Evolutionary conservation across 2,888 invertebrate species (phyloP).

Genomic region (Automeris io): DNA sequence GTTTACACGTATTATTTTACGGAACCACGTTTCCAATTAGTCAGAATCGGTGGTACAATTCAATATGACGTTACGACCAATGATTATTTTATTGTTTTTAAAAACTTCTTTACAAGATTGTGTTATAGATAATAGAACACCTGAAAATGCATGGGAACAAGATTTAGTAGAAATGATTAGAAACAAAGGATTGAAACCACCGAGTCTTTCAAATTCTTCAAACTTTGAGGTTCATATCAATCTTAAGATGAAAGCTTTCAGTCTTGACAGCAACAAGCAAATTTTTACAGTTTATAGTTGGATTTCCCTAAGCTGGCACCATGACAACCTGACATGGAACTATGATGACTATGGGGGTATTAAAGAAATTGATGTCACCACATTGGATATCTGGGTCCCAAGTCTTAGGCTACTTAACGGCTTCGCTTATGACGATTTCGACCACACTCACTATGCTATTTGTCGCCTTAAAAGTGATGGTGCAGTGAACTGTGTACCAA

Average conservation of each 20-base stretch:
- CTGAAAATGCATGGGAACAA: slow-evolving; percentile 20
- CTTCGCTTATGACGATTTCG: slow-evolving; percentile 7
- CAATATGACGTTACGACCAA: slow-evolving; percentile 2
- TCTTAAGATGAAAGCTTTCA: slow-evolving; percentile 29
- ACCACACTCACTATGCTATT: not conserved
- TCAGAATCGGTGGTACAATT: not conserved
- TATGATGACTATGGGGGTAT: slow-evolving; percentile 26
- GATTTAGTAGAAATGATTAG: slow-evolving; percentile 16
- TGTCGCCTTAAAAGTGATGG: slow-evolving; percentile 25
- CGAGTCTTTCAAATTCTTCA: not conserved
- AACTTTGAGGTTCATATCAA: slow-evolving; percentile 12
- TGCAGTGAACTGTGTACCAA: slow-evolving; percentile 13
- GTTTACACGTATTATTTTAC: not conserved
- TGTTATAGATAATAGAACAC: slow-evolving; percentile 12
- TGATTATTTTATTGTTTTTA: not conserved
- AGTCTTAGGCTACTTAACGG: slow-evolving; percentile 22
- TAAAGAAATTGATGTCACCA: slow-evolving; percentile 7
- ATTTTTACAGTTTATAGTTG: slow-evolving; percentile 21
- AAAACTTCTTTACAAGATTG: slow-evolving; percentile 9
- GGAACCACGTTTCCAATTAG: not conserved
- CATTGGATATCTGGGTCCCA: slow-evolving; percentile 26
- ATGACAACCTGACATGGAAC: slow-evolving; percentile 36
- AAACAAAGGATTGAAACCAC: slow-evolving; percentile 7
- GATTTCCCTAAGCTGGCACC: slow-evolving; percentile 23
- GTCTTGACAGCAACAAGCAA: slow-evolving; percentile 23